A percentile compares a stretch with the other conserved stretches of the same genome.
Conservation (phyloP, 2,888 invertebrate genomes). For the Cancer borealis region DNA sequence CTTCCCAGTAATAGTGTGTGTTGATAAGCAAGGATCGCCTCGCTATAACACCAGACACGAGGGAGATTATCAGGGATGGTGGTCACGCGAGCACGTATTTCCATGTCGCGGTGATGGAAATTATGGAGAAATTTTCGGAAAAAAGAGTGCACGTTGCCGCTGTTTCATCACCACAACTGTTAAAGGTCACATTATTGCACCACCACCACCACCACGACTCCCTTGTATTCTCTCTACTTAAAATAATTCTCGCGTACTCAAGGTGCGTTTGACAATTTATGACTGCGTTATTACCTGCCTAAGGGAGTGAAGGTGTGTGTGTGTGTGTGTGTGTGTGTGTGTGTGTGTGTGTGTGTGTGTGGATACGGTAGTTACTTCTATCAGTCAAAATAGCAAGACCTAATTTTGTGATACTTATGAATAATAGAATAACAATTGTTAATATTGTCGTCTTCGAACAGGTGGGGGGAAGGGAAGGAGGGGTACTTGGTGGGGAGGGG, state of each 20-base stretch:
- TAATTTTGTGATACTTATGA: neutral
- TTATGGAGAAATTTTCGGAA: neutral
- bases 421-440: neutral
- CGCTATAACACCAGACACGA: neutral
- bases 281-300: neutral
- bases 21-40: neutral
- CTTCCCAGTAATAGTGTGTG: no score
- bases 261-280: neutral
- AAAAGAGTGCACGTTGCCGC: neutral
- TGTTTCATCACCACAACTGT: neutral
- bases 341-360: neutral
- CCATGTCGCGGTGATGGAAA: neutral
- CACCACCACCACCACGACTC: slow-evolving; percentile 8
- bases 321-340: neutral
- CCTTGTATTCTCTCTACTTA: neutral
- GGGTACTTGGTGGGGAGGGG: neutral
- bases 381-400: neutral
- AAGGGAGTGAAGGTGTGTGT: neutral
- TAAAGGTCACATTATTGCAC: slow-evolving; percentile 32
- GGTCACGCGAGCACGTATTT: neutral
- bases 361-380: neutral
- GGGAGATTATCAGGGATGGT: neutral
- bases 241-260: neutral
- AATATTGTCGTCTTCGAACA: neutral
- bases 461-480: neutral